Conservation (phyloP, 2,888 invertebrate genomes). For the Dicycla oo region DNA sequence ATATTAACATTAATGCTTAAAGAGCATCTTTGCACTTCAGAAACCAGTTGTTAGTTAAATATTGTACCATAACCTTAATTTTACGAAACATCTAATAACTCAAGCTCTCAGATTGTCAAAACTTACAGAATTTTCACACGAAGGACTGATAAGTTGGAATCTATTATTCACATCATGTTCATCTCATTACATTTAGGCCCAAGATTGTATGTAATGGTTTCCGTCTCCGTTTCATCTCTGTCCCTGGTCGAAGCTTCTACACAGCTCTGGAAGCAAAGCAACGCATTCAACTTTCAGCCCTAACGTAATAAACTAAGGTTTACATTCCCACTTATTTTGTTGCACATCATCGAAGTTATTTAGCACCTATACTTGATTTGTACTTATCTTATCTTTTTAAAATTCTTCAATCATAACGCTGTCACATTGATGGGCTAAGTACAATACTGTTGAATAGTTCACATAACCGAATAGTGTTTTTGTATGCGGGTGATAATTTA, state of each 20-base stretch:
- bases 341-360: slow-evolving; percentile 24
- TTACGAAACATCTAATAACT: too few species aligned
- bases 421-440: slow-evolving; percentile 49
- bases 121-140: too few species aligned
- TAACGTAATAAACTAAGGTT: not conserved
- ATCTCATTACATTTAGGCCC: too few species aligned
- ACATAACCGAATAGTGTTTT: slow-evolving; percentile 32
- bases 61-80: too few species aligned
- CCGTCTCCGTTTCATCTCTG: too few species aligned
- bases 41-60: too few species aligned
- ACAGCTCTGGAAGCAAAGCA: not conserved
- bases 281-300: not conserved
- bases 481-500: slow-evolving; percentile 57
- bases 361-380: slow-evolving; percentile 16
- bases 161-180: too few species aligned
- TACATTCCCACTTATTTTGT: not conserved
- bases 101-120: too few species aligned
- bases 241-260: not conserved
- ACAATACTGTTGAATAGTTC: slow-evolving; percentile 41
- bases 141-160: too few species aligned
- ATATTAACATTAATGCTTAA: too few species aligned
- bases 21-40: too few species aligned
- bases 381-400: slow-evolving; percentile 48
- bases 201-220: too few species aligned
- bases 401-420: slow-evolving; percentile 61